Evolutionary conservation across 1,140 invertebrate genomes (phyloP), one percentile per base, ranked within the genome.

Genomic region (Bombus sylvicola): DNA sequence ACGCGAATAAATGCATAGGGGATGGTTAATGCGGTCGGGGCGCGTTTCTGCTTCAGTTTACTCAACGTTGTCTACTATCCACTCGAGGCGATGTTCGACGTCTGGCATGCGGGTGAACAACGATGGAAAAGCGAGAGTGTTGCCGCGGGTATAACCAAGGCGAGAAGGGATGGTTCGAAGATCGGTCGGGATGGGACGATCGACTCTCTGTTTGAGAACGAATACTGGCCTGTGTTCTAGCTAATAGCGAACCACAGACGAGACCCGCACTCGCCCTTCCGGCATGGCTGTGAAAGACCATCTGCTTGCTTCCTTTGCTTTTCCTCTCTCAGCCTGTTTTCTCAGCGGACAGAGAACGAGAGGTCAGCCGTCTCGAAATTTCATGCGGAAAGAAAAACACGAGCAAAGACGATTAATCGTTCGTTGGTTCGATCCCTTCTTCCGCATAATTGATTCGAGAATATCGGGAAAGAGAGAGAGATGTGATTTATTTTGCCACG

Each of bases 1-100:
- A 43, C 59, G 22, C 59, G 75, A 77, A 41, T 28, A 37, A 62
- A 59, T 53, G 75, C 37, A 77, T 31, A 41, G 75, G 39, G 57
- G 75, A 31, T 5, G 57, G n/a, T 4, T 31, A 31, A 15, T 9
- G 1, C 3, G 57, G 57, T 87, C 86, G 74, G 75, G 66, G 81
- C 79, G 68, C 87, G 76, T 83, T 87, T 87, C 81, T 75, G 79
- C 78, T 92, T 81, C 90, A 93, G 94, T 94, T 95, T 93, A 91
- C 94, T 94, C 93, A 94, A 94, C 94, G 94, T 94, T 94, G 92
- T 93, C 94, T 92, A 93, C 94, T 92, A 93, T 92, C 91, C 93
- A 91, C 92, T 92, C 89, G 31, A 34, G 31, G 6, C 0, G n/a
- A 15, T 64, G n/a, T 64, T 13, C 39, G 39, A 73, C 31, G 62